Evolutionary conservation across 2,888 invertebrate genomes (phyloP), one percentile per base, ranked within the genome.

Genomic region (Drosophila limbata): DNA sequence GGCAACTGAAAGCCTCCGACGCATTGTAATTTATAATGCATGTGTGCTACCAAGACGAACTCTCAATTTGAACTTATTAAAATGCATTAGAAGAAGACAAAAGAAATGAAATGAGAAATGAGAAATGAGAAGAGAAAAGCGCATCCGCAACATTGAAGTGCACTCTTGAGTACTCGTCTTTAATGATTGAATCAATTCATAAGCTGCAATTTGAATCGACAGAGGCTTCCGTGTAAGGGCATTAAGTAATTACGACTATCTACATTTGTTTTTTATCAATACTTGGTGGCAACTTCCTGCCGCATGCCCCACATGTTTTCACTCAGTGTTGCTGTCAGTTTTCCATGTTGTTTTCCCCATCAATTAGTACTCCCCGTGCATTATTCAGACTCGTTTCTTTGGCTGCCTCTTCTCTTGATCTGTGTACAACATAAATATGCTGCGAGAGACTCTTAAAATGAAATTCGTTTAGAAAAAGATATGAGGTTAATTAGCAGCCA

Each of bases 401-500:
- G 15, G 17, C 13, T 47, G 44, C 39, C 39, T 19, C 28, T 15
- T 52, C 33, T 50, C 50, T 44, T 55, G 33, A 57, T 68, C 45
- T 44, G 62, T 48, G 75, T 71, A 65, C 42, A 45, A 48, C 56
- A 51, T 45, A 73, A 68, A 72, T 50, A 64, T 33, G 31, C 28
- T 10, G 44, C 56, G 33, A 68, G 73, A 65, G 61, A 10, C 39
- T 40, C 33, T 31, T 42, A 47, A 57, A 56, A 71, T 53, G 45
- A 4, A 19, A 37, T 35, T 50, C 13, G 19, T 33, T n/a, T n/a
- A n/a, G 15, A 6, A 17, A 39, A 15, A 52, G 11, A 28, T 40
- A 39, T 3, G 25, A 68, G 78, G 69, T 85, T 85, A 84, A 81
- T 81, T 85, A 81, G 82, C 73, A 81, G 68, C 60, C 63, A 81